Base-by-base conservation (phyloP, 2,888 invertebrate species). In the Volucella inanis region DNA sequence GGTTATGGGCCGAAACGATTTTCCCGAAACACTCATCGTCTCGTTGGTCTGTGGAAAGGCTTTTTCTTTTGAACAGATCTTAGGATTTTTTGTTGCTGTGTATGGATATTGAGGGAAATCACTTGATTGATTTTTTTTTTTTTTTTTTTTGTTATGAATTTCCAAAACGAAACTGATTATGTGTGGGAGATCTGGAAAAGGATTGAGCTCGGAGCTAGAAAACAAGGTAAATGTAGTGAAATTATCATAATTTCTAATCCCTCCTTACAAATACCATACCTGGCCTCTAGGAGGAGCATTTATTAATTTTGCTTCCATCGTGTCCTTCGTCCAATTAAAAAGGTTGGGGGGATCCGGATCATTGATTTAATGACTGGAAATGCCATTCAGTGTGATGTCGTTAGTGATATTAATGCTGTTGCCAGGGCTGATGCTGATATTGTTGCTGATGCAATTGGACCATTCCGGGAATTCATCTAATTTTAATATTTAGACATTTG, bases 401-500 rank as follows among this genome's bases (percentile, higher is more conserved):
- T 31, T 31, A 31, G 31, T 31, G 31, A 31, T 31, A 31, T 31
- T 31, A 31, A 31, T 31, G 31, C 31, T 31, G 31, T 31, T 11
- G 18, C 11, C 11, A 9, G 14, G 31, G 15, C 11, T 9, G 15
- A 3, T 52, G 50, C 1, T 38, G 55, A n/a, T 49, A 61, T 12
- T 39, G 47, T 38, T 61, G 61, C 68, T 77, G 70, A 78, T 70
- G 77, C 77, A 70, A 70, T 78, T 70, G 70, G 70, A 50, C n/a
- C 55, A 71, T 79, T 79, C 79, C 61, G 9, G 38, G 79, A 79
- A 79, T 61, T 59, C 65, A 43, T 59, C 65, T 79, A 72, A 79
- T 79, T 72, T 72, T 72, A 72, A 67, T 79, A 79, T 79, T 79
- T 79, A 79, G 78, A 72, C 61, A 59, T 61, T 72, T 79, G 72